These are phyloP conservation scores for Trogon melanurus DNA, from an alignment of 2,113 vertebrate species.

Conservation along the genomic window DNA sequence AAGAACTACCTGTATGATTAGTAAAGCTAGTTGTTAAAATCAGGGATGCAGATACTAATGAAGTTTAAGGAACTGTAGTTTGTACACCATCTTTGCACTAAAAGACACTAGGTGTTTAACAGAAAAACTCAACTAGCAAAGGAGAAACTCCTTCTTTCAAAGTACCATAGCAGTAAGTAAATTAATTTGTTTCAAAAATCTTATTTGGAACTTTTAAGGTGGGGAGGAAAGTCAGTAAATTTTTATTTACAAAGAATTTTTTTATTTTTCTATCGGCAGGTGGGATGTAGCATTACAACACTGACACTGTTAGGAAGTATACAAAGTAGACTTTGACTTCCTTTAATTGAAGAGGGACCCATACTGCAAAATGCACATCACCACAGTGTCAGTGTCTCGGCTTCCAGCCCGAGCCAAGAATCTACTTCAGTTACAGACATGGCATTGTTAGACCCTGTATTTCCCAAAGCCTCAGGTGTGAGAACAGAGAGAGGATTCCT, in stretches of 20 bases:
- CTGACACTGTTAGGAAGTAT: not conserved
- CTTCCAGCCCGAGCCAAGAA: not conserved
- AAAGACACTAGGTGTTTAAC: not conserved
- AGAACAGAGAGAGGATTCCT: not conserved
- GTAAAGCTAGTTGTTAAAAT: not conserved
- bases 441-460: not conserved
- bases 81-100: not conserved
- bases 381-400: not conserved
- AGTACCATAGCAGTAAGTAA: not conserved
- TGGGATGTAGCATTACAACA: fast-evolving
- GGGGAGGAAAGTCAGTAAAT: not conserved
- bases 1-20: not conserved
- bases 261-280: not conserved
- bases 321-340: not conserved
- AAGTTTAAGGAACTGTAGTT: not conserved
- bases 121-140: not conserved
- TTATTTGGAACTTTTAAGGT: not conserved
- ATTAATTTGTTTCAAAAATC: not conserved
- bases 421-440: not conserved
- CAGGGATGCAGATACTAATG: not conserved
- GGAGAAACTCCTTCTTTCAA: not conserved
- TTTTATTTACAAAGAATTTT: not conserved
- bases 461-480: not conserved
- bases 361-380: fast-evolving
- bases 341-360: not conserved